Evolutionary conservation across 2,888 invertebrate genomes (phyloP).

Genomic region (Cephonodes hylas): DNA sequence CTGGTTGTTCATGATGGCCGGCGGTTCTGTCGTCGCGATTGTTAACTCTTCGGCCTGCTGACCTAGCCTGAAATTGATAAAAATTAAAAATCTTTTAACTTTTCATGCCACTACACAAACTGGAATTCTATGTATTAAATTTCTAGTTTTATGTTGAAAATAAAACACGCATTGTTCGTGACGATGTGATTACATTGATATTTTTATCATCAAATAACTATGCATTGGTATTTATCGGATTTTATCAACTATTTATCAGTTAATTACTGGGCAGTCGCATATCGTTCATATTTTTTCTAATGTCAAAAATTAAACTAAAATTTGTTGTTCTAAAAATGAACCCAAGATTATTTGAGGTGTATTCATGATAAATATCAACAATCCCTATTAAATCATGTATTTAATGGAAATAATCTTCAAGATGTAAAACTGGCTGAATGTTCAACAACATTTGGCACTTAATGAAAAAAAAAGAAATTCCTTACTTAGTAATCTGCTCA

Average conservation of each 20-base stretch:
- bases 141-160: not conserved
- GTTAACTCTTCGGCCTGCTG: slow-evolving; percentile 69
- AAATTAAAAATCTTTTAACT: slow-evolving; percentile 1
- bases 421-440: no score
- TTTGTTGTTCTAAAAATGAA: no score
- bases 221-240: slow-evolving; percentile 12
- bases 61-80: slow-evolving; percentile 56
- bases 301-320: no score
- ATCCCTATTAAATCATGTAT: no score
- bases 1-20: slow-evolving; percentile 65
- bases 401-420: no score
- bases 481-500: slow-evolving; percentile 54
- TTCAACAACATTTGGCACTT: not conserved
- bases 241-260: slow-evolving; percentile 9
- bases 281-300: not conserved
- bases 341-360: no score
- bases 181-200: not conserved
- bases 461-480: not conserved
- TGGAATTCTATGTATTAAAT: not conserved
- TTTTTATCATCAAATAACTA: slow-evolving; percentile 4
- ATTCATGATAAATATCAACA: no score
- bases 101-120: not conserved
- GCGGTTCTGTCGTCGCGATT: slow-evolving; percentile 48
- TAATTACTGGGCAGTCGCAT: not conserved
- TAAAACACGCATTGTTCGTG: not conserved